Conservation (phyloP, 2,113 vertebrate species). For the Phrynosoma blainvillii region DNA sequence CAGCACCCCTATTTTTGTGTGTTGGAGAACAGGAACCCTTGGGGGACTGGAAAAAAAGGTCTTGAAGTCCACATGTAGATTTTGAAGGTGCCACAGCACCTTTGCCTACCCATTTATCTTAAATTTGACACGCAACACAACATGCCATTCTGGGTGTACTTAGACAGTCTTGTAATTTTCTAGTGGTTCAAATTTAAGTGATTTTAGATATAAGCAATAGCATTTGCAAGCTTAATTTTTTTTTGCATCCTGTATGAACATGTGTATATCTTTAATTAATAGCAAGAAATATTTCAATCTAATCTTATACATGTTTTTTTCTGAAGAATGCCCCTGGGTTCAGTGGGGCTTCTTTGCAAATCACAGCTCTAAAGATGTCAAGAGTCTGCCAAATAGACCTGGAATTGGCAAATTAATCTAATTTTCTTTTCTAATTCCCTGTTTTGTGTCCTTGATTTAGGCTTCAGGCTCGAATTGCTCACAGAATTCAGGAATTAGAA, state of each 20-base stretch:
- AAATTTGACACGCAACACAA: background rate
- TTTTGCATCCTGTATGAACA: background rate
- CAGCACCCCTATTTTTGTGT: no score
- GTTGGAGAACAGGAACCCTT: no score
- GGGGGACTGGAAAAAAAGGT: no score
- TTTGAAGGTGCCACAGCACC: no score
- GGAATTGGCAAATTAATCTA: background rate
- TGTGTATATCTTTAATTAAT: background rate
- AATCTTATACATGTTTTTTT: background rate
- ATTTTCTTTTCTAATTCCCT: background rate
- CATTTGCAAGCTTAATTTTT: background rate
- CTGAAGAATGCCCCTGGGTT: background rate
- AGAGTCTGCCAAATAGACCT: background rate
- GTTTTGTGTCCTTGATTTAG: constrained; percentile 63
- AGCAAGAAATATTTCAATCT: background rate
- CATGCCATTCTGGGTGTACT: background rate
- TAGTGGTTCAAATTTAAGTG: background rate
- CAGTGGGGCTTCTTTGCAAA: background rate
- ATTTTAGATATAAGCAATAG: background rate
- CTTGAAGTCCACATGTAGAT: no score
- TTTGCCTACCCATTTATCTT: background rate
- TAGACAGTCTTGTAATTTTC: background rate
- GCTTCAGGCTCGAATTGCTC: constrained; percentile 96
- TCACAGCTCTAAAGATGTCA: background rate
- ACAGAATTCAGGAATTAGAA: constrained; percentile 97